These are phyloP conservation scores for Girardia tigrina DNA, from an alignment of 2,888 invertebrate species.

Conservation along the genomic window DNA sequence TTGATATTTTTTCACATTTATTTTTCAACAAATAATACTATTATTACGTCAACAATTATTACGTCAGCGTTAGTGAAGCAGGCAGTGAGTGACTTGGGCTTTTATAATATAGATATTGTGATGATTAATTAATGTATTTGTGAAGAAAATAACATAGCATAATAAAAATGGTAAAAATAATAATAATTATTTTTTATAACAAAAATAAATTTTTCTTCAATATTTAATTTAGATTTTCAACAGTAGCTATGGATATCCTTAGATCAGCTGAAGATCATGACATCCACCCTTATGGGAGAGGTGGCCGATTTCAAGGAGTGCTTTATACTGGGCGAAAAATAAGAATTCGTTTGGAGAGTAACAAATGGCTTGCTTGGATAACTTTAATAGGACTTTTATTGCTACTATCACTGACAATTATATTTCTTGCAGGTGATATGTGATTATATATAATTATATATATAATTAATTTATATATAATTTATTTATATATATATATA, in stretches of 20 bases:
- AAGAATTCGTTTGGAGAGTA: slow-evolving; percentile 32
- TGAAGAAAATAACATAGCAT: no score
- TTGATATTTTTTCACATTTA: no score
- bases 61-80: no score
- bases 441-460: background rate
- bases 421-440: slow-evolving; percentile 34
- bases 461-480: background rate
- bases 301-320: slow-evolving; percentile 35
- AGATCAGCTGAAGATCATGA: slow-evolving; percentile 33
- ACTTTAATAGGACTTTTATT: slow-evolving; percentile 29
- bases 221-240: slow-evolving; percentile 36
- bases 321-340: slow-evolving; percentile 32
- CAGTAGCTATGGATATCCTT: slow-evolving; percentile 35
- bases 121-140: no score
- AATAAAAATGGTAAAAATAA: no score
- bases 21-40: no score
- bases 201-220: no score
- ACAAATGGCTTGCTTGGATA: slow-evolving; percentile 36
- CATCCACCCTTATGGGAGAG: slow-evolving; percentile 35
- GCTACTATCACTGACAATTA: slow-evolving; percentile 30
- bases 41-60: no score
- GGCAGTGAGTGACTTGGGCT: no score
- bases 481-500: background rate
- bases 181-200: no score
- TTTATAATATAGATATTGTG: no score